Percentiles rank a stretch among this genome's conserved stretches.
Evolutionary conservation across 2,888 invertebrate species (phyloP).

Genomic region (Ennomos fuscantarius): DNA sequence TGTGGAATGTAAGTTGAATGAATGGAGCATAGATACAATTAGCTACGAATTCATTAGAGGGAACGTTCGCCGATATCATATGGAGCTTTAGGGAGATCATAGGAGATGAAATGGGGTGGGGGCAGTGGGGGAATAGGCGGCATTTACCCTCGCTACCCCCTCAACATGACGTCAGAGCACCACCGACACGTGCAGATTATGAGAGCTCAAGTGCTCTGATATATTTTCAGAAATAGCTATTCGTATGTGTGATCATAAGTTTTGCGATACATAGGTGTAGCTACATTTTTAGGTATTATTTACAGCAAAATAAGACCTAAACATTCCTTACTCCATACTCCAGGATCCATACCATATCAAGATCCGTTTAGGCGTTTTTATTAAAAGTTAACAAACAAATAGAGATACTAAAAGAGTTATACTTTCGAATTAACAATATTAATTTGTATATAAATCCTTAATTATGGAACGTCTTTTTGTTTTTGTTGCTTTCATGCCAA

Average conservation of each 20-base stretch:
- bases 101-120: slow-evolving; percentile 25
- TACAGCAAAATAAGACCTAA: too few species aligned
- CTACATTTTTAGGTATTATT: too few species aligned
- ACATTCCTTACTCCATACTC: too few species aligned
- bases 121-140: slow-evolving; percentile 20
- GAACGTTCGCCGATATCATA: slow-evolving; percentile 43
- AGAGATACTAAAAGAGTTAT: too few species aligned
- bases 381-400: too few species aligned
- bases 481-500: too few species aligned
- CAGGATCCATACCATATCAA: too few species aligned
- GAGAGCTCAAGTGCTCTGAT: slow-evolving; percentile 42
- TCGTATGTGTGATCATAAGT: slow-evolving; percentile 26
- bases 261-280: slow-evolving; percentile 10
- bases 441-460: too few species aligned
- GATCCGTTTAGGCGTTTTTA: too few species aligned
- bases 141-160: slow-evolving; percentile 35
- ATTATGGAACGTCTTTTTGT: too few species aligned
- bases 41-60: slow-evolving; percentile 50
- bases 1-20: slow-evolving; percentile 38
- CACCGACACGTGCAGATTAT: slow-evolving; percentile 39
- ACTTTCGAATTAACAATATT: too few species aligned
- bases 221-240: slow-evolving; percentile 35
- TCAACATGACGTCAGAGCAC: slow-evolving; percentile 54
- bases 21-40: slow-evolving; percentile 42
- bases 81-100: slow-evolving; percentile 42